Percentiles rank a stretch among this genome's conserved stretches.
phyloP scores from a whole-genome alignment of 2,113 vertebrate species.

The Romanogobio albipinnatus region DNA sequence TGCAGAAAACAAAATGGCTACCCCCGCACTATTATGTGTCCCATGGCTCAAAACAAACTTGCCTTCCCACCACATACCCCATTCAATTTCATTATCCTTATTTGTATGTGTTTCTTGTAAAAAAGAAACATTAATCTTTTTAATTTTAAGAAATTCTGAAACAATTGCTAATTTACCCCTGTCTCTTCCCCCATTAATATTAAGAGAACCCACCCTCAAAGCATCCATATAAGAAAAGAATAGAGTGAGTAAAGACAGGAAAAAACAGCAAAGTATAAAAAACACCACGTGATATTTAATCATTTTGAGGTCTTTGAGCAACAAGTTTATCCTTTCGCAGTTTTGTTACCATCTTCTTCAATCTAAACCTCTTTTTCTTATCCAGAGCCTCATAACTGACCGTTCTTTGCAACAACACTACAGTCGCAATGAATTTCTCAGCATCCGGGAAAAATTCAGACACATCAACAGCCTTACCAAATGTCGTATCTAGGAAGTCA shows the following conservation, averaged over 20 bases:
- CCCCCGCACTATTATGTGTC: not conserved
- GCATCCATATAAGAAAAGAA: not conserved
- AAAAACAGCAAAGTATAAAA: not conserved
- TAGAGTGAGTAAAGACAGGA: no score
- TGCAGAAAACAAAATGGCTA: not conserved
- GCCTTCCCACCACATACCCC: not conserved
- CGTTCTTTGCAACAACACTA: not conserved
- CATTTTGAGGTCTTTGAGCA: not conserved
- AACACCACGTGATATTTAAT: not conserved
- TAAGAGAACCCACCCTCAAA: not conserved
- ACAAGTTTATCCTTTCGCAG: not conserved
- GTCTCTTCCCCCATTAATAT: conserved; percentile 1
- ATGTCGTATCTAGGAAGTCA: no score
- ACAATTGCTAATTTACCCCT: not conserved
- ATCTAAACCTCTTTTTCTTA: not conserved
- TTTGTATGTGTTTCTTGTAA: not conserved
- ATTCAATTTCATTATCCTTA: not conserved
- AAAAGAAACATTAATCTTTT: not conserved
- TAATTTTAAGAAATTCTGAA: not conserved
- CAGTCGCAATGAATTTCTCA: not conserved
- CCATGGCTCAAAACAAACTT: not conserved
- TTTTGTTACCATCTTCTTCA: not conserved
- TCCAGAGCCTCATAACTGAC: not conserved
- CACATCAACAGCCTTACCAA: no score
- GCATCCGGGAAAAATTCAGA: not conserved